Evolutionary conservation across 2,113 vertebrate species (phyloP).

Genomic region (Baryphthengus martii): DNA sequence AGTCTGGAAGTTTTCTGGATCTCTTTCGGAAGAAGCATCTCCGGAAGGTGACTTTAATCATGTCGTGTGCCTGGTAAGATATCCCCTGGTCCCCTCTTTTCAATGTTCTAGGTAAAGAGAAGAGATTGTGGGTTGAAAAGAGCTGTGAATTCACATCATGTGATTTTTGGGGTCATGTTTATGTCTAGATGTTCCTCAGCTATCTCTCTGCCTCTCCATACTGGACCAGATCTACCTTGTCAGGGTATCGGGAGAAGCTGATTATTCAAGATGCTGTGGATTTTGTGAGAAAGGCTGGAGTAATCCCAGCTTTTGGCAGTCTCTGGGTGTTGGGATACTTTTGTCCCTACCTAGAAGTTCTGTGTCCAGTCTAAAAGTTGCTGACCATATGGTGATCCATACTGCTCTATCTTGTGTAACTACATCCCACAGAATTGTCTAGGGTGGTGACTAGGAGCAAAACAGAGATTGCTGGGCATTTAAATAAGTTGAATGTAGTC

Average conservation of each 20-base stretch:
- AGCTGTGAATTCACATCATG: background rate
- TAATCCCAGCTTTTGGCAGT: background rate
- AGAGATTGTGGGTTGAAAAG: background rate
- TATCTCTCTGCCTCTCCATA: background rate
- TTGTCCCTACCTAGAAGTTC: background rate
- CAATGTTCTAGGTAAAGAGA: background rate
- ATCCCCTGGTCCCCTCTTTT: background rate
- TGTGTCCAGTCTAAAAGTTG: background rate
- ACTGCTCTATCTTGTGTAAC: background rate
- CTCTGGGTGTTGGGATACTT: background rate
- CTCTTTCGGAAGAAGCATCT: conserved; percentile 19
- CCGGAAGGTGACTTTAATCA: conserved; percentile 55
- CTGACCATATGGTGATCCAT: background rate
- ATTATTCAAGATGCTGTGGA: background rate
- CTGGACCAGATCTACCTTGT: background rate
- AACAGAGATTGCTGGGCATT: background rate
- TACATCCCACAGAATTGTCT: fast-evolving
- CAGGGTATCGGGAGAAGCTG: background rate
- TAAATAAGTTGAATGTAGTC: fast-evolving
- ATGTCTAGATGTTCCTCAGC: background rate
- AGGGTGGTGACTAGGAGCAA: background rate
- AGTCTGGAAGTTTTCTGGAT: background rate
- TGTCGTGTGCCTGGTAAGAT: conserved; percentile 82
- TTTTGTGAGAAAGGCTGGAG: background rate
- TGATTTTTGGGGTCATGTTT: fast-evolving